phyloP scores from a whole-genome alignment of 1,140 invertebrate genomes.

The Brachionus rotundiformis region DNA sequence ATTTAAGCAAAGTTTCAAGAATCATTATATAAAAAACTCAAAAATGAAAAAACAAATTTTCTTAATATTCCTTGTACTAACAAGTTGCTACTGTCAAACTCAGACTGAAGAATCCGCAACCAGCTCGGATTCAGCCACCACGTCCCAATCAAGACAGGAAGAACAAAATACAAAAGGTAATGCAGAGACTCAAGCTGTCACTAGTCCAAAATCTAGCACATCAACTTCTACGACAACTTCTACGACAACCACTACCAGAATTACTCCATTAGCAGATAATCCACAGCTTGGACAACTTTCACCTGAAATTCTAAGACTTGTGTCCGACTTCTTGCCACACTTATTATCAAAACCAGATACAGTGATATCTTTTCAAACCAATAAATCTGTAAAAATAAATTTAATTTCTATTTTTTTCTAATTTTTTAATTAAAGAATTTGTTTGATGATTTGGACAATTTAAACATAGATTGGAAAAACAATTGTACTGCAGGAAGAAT shows the following conservation, averaged over 20 bases:
- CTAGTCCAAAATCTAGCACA: no score
- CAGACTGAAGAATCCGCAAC: no score
- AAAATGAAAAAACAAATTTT: slow-evolving; percentile 1
- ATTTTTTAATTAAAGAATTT: background rate
- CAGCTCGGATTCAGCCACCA: no score
- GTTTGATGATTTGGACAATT: background rate
- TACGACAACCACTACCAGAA: background rate
- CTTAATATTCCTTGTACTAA: background rate
- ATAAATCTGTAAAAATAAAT: background rate
- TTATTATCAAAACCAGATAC: background rate
- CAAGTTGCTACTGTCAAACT: background rate
- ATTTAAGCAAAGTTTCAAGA: background rate
- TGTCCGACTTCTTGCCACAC: background rate
- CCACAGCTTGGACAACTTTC: background rate
- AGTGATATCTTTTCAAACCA: background rate
- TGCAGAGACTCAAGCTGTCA: no score
- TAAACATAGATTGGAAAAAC: background rate
- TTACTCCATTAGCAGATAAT: background rate
- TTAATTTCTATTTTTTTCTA: background rate
- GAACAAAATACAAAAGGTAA: no score
- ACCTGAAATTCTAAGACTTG: background rate
- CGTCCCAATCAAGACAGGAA: no score
- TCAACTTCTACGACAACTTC: background rate
- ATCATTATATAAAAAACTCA: background rate
- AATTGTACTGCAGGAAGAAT: background rate